These are phyloP conservation scores for Pseudochirops corinnae DNA, from an alignment of 2,797 vertebrate species.

Conservation along the genomic window DNA sequence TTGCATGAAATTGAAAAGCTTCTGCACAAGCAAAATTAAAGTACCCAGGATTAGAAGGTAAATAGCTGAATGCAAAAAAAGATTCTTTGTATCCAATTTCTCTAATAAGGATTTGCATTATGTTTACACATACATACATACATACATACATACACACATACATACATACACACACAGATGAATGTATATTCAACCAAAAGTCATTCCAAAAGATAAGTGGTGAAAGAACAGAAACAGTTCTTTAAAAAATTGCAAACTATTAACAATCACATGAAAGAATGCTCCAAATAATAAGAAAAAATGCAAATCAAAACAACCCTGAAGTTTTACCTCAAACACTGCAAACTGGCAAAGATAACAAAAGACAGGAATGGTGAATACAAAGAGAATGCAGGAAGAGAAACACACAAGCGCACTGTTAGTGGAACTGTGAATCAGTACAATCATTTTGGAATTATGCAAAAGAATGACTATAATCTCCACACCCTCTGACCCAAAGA, in stretches of 20 bases:
- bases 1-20: background rate
- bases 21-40: background rate
- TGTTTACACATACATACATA: background rate
- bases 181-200: background rate
- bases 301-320: background rate
- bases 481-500: background rate
- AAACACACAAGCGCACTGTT: background rate
- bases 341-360: background rate
- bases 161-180: background rate
- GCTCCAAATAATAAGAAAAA: background rate
- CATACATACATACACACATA: too few species aligned
- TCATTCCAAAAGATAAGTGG: background rate
- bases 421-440: background rate
- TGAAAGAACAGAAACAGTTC: background rate
- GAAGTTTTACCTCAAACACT: background rate
- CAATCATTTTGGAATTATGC: background rate
- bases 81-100: background rate
- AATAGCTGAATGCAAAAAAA: background rate
- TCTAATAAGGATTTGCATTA: background rate
- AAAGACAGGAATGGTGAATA: background rate
- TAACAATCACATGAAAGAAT: background rate
- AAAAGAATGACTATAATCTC: background rate
- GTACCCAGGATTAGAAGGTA: background rate
- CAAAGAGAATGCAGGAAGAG: background rate
- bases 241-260: background rate